phyloP scores from a whole-genome alignment of 2,113 vertebrate genomes.

The Dascyllus trimaculatus region DNA sequence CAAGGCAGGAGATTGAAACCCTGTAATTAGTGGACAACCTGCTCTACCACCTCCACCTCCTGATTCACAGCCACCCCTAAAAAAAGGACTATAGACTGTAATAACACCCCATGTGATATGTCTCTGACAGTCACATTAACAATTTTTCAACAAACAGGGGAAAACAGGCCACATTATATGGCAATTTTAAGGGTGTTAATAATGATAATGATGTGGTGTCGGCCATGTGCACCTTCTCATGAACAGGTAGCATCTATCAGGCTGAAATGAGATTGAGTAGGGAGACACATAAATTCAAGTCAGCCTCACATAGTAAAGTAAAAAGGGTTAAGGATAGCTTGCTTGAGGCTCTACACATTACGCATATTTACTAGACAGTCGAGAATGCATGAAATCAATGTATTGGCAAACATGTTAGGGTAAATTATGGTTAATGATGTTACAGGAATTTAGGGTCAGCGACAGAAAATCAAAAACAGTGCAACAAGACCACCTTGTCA shows the following conservation, averaged over 20 bases:
- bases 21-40: not conserved
- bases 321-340: not conserved
- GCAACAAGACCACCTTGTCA: not conserved
- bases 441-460: not conserved
- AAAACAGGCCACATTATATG: too few species aligned
- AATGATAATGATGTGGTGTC: too few species aligned
- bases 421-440: not conserved
- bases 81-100: not conserved
- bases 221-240: too few species aligned
- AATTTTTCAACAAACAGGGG: not conserved
- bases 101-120: constrained; percentile 3
- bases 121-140: not conserved
- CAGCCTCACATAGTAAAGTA: too few species aligned
- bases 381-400: not conserved
- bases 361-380: not conserved
- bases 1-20: too few species aligned
- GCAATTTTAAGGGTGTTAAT: too few species aligned
- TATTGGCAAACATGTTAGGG: not conserved
- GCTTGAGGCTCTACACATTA: not conserved
- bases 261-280: not conserved
- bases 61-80: not conserved
- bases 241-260: not conserved
- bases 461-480: constrained; percentile 11
- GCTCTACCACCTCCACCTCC: not conserved
- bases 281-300: too few species aligned